phyloP scores from a whole-genome alignment of 2,888 invertebrate species.

The Glaucopsyche alexis region DNA sequence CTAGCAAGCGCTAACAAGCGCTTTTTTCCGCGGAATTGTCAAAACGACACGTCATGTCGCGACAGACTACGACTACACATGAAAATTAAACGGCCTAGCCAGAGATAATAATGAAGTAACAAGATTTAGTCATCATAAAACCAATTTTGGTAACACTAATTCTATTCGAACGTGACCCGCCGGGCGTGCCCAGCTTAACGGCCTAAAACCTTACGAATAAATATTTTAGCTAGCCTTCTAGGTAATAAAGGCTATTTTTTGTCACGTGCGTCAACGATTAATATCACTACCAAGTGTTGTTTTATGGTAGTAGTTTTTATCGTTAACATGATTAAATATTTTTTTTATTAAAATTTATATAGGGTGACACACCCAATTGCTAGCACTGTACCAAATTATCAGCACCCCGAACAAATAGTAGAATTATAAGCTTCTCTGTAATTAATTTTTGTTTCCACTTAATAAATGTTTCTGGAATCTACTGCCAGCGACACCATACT shows the following conservation, averaged over 20 bases:
- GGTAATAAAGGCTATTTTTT: neutral
- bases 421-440: no score
- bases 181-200: neutral
- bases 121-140: constrained; percentile 11
- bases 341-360: no score
- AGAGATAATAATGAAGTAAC: neutral
- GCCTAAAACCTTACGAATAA: neutral
- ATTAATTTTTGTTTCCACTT: no score
- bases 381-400: no score
- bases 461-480: no score
- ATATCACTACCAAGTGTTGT: neutral
- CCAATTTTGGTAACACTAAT: constrained; percentile 15
- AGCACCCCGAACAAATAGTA: no score
- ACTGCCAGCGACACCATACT: no score
- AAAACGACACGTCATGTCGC: neutral
- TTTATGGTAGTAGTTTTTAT: no score
- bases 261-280: neutral
- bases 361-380: no score
- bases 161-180: neutral
- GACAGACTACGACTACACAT: neutral
- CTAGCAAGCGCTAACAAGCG: no score
- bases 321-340: neutral
- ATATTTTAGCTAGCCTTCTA: neutral
- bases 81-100: neutral
- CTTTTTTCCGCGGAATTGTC: no score